phyloP scores from a whole-genome alignment of 2,888 invertebrate species.

The Lordiphosa andalusiaca region DNA sequence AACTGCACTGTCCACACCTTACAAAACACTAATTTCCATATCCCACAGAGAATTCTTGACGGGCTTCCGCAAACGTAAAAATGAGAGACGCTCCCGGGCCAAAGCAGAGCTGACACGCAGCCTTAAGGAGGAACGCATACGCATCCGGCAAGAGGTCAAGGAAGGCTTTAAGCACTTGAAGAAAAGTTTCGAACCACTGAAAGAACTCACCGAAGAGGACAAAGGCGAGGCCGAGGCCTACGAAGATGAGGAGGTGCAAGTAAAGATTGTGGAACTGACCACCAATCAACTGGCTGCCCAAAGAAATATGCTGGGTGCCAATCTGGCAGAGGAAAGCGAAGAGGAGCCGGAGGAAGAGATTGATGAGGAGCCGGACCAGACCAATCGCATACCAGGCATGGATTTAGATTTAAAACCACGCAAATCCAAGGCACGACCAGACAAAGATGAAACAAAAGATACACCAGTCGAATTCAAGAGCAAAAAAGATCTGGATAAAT shows the following conservation, averaged over 20 bases:
- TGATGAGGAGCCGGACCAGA: slow-evolving; percentile 32
- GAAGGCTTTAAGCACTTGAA: slow-evolving; percentile 88
- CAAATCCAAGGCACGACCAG: slow-evolving; percentile 31
- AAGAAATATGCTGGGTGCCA: slow-evolving; percentile 86
- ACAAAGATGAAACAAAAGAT: slow-evolving; percentile 2
- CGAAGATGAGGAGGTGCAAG: slow-evolving; percentile 88
- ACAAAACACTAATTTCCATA: background rate
- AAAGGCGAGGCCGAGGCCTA: slow-evolving; percentile 82
- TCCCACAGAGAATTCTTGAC: slow-evolving; percentile 86
- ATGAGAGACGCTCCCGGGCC: slow-evolving; percentile 88
- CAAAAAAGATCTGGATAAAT: slow-evolving; percentile 86
- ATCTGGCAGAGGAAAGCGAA: slow-evolving; percentile 81
- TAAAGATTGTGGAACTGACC: slow-evolving; percentile 88
- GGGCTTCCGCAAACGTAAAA: slow-evolving; percentile 90
- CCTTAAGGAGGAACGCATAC: slow-evolving; percentile 88
- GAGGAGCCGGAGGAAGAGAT: slow-evolving; percentile 50
- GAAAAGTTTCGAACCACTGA: slow-evolving; percentile 85
- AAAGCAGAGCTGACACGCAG: slow-evolving; percentile 86
- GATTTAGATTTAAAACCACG: slow-evolving; percentile 64
- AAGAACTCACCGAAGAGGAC: slow-evolving; percentile 81
- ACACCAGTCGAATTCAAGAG: slow-evolving; percentile 35
- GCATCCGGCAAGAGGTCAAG: slow-evolving; percentile 88
- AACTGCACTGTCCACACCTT: background rate
- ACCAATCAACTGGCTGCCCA: slow-evolving; percentile 86
- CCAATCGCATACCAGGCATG: slow-evolving; percentile 76